Evolutionary conservation across 35 echinoderm and acorn worm species (phyloP), one percentile per base, ranked within the genome.

Genomic region (Chiridota heheva): DNA sequence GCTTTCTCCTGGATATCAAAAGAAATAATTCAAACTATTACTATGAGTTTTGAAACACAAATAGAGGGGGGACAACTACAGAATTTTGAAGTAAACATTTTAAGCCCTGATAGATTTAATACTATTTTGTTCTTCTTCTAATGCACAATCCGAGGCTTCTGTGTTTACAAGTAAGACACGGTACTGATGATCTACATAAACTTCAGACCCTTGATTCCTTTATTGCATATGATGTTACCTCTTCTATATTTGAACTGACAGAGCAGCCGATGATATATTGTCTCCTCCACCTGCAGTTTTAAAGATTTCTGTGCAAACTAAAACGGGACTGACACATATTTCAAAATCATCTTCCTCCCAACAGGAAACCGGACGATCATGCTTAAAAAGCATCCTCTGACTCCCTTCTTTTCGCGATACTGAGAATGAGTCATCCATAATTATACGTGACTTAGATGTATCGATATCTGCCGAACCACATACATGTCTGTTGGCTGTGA

Each of bases 371-470:
- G 95, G 89, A 31, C 88, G 61, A 40, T 98, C 80, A 20, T 75
- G 61, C 22, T 70, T 22, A 29, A 98, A 92, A 22, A 58, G 58
- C 39, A 98, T 81, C 36, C 84, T 69, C 27, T 46, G 38, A 59
- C 95, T 98, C 0, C 85, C 89, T 28, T 72, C 40, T 33, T 98
- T 42, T 12, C 65, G 40, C 2, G 95, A 98, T 5, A 91, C 46
- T 5, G 88, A 91, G 60, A 98, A 98, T 4, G 89, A 91, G 12
- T 98, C 95, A 32, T 98, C 95, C 95, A 98, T 98, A 13, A 98
- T 88, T 37, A 98, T 65, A 4, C 85, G 79, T 13, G 95, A 83
- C 34, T 89, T 91, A 17, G 89, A 58, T 34, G 84, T 78, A 36
- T 98, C 85, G 5, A 98, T 69, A 39, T 88, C 27, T 8, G 73